Conservation (phyloP, 2,113 vertebrate genomes). For the Bothrops jararaca region DNA sequence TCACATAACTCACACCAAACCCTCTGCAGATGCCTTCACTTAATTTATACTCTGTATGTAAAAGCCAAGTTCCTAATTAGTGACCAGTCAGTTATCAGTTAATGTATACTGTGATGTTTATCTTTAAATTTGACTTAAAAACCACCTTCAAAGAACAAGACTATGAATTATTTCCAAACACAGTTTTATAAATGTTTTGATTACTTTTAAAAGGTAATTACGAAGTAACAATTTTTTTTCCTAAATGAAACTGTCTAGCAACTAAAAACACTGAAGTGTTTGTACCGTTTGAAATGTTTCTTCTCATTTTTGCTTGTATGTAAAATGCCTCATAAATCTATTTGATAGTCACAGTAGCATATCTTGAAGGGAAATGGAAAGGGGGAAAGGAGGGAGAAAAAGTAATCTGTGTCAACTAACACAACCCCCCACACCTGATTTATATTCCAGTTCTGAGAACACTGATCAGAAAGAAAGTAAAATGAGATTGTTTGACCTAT, state of each 20-base stretch:
- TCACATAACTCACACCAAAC: neutral
- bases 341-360: constrained; percentile 44
- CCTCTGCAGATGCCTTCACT: neutral
- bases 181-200: constrained; percentile 40
- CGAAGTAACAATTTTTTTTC: constrained; percentile 39
- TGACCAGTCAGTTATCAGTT: constrained; percentile 10
- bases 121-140: constrained; percentile 31
- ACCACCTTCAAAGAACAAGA: constrained; percentile 32
- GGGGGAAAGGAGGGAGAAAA: constrained; percentile 25
- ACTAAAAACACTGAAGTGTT: constrained; percentile 24
- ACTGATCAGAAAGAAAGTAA: constrained; percentile 46
- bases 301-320: constrained; percentile 36
- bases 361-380: constrained; percentile 29
- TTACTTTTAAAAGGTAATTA: constrained; percentile 44
- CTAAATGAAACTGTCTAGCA: constrained; percentile 35
- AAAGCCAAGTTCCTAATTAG: constrained; percentile 18
- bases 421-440: constrained; percentile 30
- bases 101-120: neutral
- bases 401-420: constrained; percentile 52
- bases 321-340: constrained; percentile 43
- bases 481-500: constrained; percentile 61
- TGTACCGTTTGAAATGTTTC: constrained; percentile 21
- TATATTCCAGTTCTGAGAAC: constrained; percentile 49
- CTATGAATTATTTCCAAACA: constrained; percentile 26
- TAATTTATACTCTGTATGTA: constrained; percentile 4